These are phyloP conservation scores for Rhingia rostrata DNA, from an alignment of 2,888 invertebrate species.

Conservation along the genomic window DNA sequence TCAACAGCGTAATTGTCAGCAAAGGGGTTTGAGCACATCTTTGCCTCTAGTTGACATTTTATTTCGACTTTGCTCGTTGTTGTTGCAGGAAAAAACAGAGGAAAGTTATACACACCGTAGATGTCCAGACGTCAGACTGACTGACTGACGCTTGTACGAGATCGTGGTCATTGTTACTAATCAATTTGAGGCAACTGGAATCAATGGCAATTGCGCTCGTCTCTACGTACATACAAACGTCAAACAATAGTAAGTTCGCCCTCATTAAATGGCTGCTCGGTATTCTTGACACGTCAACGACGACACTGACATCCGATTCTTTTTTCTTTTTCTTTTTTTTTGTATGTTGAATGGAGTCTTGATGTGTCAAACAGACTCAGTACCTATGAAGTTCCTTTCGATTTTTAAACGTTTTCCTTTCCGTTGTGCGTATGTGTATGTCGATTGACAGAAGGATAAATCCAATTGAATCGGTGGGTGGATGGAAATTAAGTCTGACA, in stretches of 20 bases:
- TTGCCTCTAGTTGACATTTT: slow-evolving; percentile 51
- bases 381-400: slow-evolving; percentile 64
- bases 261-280: slow-evolving; percentile 57
- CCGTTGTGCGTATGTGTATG: not conserved
- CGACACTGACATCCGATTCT: slow-evolving; percentile 73
- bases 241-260: slow-evolving; percentile 45
- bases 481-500: slow-evolving; percentile 44
- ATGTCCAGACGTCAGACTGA: slow-evolving; percentile 62
- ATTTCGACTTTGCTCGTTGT: slow-evolving; percentile 16
- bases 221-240: slow-evolving; percentile 3
- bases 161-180: slow-evolving; percentile 68
- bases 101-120: slow-evolving; percentile 36
- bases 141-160: slow-evolving; percentile 65
- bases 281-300: slow-evolving; percentile 70
- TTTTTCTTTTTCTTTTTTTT: slow-evolving; percentile 38
- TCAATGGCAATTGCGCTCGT: slow-evolving; percentile 28
- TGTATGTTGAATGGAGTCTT: slow-evolving; percentile 40
- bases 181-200: slow-evolving; percentile 55
- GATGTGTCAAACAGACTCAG: slow-evolving; percentile 15
- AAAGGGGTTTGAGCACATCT: slow-evolving; percentile 46
- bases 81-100: slow-evolving; percentile 2
- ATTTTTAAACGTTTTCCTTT: slow-evolving; percentile 56
- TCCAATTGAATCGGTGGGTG: slow-evolving; percentile 14
- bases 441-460: slow-evolving; percentile 26
- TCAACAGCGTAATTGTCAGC: slow-evolving; percentile 48